Conservation (phyloP, 2,888 invertebrate species). For the Lochmaea capreae region DNA sequence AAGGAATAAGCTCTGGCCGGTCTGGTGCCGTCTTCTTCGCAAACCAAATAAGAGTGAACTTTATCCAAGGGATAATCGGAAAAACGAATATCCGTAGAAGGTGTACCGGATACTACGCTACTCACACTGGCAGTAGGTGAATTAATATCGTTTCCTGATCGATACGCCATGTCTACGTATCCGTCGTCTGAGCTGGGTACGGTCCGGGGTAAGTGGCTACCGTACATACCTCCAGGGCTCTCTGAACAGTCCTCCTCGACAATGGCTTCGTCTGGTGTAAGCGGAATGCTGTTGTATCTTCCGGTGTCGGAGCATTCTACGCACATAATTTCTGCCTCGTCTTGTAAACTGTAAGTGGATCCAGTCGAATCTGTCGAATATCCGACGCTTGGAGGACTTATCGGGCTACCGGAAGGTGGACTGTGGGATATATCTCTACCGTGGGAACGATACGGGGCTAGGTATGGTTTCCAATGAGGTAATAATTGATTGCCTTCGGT, state of each 20-base stretch:
- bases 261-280: constrained; percentile 75
- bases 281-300: constrained; percentile 67
- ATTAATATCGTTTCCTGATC: constrained; percentile 61
- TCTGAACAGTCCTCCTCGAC: constrained; percentile 72
- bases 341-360: constrained; percentile 76
- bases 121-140: constrained; percentile 78
- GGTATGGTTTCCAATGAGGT: constrained; percentile 51
- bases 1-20: constrained; percentile 88
- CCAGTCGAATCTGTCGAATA: constrained; percentile 76
- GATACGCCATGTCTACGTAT: constrained; percentile 73
- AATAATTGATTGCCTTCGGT: constrained; percentile 70
- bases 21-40: constrained; percentile 68
- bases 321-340: constrained; percentile 68
- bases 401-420: constrained; percentile 70
- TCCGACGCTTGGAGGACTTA: constrained; percentile 71
- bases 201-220: constrained; percentile 75
- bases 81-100: constrained; percentile 82
- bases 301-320: constrained; percentile 51
- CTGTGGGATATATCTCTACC: constrained; percentile 63
- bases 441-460: constrained; percentile 61
- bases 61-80: constrained; percentile 86
- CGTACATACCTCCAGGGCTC: constrained; percentile 52
- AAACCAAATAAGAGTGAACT: constrained; percentile 79
- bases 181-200: constrained; percentile 68
- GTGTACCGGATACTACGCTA: constrained; percentile 83